Evolutionary conservation across 1,140 invertebrate species (phyloP).

Genomic region (Platyura marginata): DNA sequence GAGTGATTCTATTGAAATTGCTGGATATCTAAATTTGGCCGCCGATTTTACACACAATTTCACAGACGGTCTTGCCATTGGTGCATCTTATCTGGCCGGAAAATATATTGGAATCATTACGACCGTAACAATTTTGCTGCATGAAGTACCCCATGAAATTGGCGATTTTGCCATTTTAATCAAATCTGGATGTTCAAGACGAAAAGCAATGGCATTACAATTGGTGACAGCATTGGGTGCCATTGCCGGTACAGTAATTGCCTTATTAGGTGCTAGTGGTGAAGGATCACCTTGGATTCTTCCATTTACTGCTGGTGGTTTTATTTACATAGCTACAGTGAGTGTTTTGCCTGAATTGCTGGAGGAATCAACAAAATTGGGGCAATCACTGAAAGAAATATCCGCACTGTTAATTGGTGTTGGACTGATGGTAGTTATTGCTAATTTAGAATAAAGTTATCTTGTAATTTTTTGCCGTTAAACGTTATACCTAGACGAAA

Average conservation of each 20-base stretch:
- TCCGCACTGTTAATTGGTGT: constrained; percentile 59
- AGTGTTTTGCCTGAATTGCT: constrained; percentile 83
- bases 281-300: constrained; percentile 78
- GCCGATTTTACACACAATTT: constrained; percentile 97
- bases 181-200: constrained; percentile 75
- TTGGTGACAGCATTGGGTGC: constrained; percentile 88
- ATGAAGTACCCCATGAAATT: constrained; percentile 95
- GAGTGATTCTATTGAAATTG: constrained; percentile 41
- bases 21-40: constrained; percentile 84
- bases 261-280: constrained; percentile 39
- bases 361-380: constrained; percentile 47
- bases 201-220: constrained; percentile 84
- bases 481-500: too few species aligned
- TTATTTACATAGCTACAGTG: constrained; percentile 88
- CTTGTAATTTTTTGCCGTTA: too few species aligned
- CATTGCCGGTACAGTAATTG: constrained; percentile 72
- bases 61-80: constrained; percentile 89
- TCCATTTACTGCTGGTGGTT: constrained; percentile 90
- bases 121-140: constrained; percentile 76
- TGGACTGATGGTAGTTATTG: constrained; percentile 54
- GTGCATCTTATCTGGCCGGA: constrained; percentile 80
- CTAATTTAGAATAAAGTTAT: constrained; percentile 20
- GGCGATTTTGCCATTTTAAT: constrained; percentile 93
- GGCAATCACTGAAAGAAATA: constrained; percentile 71
- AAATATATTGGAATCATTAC: constrained; percentile 75